These are phyloP conservation scores for Aviceda subcristata DNA, from an alignment of 2,113 vertebrate genomes.

Conservation along the genomic window DNA sequence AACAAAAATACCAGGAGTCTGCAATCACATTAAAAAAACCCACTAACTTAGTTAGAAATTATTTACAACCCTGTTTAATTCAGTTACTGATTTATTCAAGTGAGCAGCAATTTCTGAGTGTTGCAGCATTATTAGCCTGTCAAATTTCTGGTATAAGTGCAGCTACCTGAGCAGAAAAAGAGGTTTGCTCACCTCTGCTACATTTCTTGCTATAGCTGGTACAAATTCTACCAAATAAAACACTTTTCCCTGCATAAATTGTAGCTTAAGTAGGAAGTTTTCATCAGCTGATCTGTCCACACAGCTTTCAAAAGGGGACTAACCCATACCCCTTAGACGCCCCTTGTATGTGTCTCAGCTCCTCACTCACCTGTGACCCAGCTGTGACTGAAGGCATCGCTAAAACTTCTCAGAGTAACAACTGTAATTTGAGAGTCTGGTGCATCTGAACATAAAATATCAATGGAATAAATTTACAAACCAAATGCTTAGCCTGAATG, in stretches of 20 bases:
- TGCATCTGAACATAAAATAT: background rate
- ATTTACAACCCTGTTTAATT: background rate
- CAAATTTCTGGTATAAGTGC: background rate
- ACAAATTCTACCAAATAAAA: background rate
- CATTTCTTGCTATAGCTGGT: background rate
- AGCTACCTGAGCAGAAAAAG: background rate
- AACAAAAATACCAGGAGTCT: background rate
- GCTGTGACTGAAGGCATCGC: background rate
- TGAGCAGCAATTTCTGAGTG: background rate
- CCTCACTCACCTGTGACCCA: background rate
- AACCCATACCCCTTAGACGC: background rate
- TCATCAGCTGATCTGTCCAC: background rate
- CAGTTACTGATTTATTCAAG: background rate
- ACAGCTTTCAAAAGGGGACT: background rate
- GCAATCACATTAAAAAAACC: rapidly evolving
- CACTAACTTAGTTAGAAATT: background rate
- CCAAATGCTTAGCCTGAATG: background rate
- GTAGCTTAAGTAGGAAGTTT: background rate
- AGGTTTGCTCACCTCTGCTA: background rate
- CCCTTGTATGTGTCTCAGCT: background rate
- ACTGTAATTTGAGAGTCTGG: background rate
- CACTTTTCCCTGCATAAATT: background rate
- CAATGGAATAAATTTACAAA: background rate
- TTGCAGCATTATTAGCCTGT: background rate
- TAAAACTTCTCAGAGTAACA: background rate